Percentiles rank a stretch among this genome's conserved stretches.
These are phyloP conservation scores for Otocyon megalotis DNA, from an alignment of 2,113 vertebrate species.

Conservation along the genomic window DNA sequence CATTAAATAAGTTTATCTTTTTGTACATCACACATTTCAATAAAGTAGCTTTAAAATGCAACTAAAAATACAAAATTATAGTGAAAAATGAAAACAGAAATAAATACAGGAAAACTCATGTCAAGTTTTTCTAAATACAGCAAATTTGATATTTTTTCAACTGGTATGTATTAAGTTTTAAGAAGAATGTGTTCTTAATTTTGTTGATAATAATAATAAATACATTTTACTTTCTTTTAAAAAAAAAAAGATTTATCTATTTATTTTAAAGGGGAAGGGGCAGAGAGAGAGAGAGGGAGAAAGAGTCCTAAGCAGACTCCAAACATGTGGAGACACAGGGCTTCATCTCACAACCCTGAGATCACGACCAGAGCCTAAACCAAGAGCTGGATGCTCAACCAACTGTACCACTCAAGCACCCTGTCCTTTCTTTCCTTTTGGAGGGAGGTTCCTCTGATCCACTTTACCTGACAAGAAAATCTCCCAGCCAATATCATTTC, in stretches of 20 bases:
- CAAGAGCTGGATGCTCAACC: neutral
- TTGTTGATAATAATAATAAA: neutral
- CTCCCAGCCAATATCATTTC: neutral
- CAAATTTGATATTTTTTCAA: neutral
- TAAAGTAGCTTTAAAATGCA: neutral
- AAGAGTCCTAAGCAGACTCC: neutral
- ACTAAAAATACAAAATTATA: neutral
- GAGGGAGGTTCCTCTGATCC: neutral
- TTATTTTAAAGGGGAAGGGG: neutral
- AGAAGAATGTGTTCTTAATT: neutral
- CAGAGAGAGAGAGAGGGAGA: neutral
- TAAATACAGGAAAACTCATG: neutral
- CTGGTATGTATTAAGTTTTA: neutral
- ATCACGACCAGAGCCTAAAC: neutral
- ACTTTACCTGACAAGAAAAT: neutral
- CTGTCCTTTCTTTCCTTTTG: neutral
- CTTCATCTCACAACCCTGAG: neutral
- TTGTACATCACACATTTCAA: neutral
- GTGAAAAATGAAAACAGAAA: neutral
- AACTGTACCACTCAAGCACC: neutral
- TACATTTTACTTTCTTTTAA: neutral
- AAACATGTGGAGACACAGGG: neutral
- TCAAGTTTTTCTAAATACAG: neutral
- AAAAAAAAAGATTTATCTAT: neutral
- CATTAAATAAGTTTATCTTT: neutral